Evolutionary conservation across 2,888 invertebrate genomes (phyloP).

Genomic region (Pseudolycoriella hygida): DNA sequence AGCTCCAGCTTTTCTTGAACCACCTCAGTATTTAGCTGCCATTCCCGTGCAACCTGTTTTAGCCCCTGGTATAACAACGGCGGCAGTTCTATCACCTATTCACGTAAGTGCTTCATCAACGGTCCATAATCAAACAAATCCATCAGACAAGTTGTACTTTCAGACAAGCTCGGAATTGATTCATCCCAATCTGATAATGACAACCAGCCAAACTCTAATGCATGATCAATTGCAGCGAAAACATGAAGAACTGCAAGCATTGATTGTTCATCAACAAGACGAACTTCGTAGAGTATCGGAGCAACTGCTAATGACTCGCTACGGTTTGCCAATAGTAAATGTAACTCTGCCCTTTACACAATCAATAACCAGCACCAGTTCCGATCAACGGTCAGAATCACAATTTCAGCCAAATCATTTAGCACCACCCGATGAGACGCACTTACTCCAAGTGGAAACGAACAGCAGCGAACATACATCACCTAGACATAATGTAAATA

Average conservation of each 20-base stretch:
- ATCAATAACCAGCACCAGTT: not conserved
- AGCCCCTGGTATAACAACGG: conserved; percentile 29
- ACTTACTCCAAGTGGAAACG: conserved; percentile 6
- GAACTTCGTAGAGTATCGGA: conserved; percentile 74
- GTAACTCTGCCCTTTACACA: conserved; percentile 15
- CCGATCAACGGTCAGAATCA: conserved; percentile 8
- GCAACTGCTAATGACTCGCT: conserved; percentile 62
- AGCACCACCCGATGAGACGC: conserved; percentile 15
- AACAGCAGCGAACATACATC: too few relatives aligned
- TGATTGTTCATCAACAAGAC: conserved; percentile 72
- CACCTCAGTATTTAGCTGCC: conserved; percentile 35
- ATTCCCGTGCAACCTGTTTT: conserved; percentile 40
- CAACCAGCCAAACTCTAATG: conserved; percentile 37
- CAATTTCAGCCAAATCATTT: conserved; percentile 18
- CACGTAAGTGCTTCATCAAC: conserved; percentile 3
- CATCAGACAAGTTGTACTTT: not conserved
- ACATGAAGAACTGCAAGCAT: conserved; percentile 68
- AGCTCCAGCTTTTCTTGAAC: conserved; percentile 28
- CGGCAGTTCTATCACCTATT: conserved; percentile 24
- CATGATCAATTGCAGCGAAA: conserved; percentile 64
- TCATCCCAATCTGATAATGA: conserved; percentile 31
- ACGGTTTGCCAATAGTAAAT: conserved; percentile 36
- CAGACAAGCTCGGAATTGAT: conserved; percentile 17
- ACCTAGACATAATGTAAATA: too few relatives aligned
- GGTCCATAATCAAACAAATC: not conserved